These are phyloP conservation scores for Glandiceps talaboti DNA, from an alignment of 53 echinoderm and acorn worm genomes.

Conservation along the genomic window DNA sequence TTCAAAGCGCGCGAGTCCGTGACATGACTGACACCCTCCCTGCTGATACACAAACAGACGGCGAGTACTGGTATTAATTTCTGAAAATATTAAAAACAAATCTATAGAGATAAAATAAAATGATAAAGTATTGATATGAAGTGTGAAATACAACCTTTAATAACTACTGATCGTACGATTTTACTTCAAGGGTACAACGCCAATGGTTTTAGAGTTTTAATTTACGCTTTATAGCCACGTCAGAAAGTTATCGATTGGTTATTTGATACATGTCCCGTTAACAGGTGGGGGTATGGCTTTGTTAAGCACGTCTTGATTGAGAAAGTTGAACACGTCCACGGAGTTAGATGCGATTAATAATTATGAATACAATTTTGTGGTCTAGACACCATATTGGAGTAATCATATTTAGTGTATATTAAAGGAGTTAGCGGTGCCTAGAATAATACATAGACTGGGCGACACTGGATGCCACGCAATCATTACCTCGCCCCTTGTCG, in stretches of 20 bases:
- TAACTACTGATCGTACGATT: too few relatives aligned
- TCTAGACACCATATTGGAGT: neutral
- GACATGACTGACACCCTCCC: too few relatives aligned
- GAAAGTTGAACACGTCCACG: neutral
- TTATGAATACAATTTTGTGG: neutral
- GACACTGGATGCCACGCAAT: neutral
- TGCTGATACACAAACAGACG: too few relatives aligned
- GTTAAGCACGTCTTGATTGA: neutral
- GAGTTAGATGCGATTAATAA: neutral
- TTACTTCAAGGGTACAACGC: too few relatives aligned
- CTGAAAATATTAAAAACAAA: too few relatives aligned
- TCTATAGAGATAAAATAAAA: too few relatives aligned
- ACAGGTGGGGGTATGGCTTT: neutral
- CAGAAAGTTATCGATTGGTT: neutral
- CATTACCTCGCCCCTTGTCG: neutral
- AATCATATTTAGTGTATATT: neutral
- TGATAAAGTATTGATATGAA: too few relatives aligned
- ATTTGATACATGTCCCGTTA: neutral
- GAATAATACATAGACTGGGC: neutral
- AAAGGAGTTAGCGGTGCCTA: neutral
- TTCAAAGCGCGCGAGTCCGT: too few relatives aligned
- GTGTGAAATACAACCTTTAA: too few relatives aligned
- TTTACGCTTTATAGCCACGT: too few relatives aligned
- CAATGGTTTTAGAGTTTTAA: too few relatives aligned
- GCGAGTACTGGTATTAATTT: too few relatives aligned